phyloP scores from a whole-genome alignment of 2,888 invertebrate species.

The Tetragnatha montana region DNA sequence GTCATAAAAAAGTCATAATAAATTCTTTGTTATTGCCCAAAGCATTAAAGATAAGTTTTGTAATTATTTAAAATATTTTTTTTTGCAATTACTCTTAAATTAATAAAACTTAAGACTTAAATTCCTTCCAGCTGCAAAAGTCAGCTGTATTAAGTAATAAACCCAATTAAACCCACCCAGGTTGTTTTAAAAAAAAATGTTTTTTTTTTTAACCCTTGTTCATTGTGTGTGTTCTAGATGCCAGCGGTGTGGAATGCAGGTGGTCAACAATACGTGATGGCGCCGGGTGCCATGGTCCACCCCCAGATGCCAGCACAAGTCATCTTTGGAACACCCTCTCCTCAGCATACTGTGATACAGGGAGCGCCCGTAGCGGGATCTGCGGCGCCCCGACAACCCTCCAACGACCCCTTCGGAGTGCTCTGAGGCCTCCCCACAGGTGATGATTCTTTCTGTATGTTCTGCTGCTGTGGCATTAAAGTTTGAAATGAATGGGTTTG shows the following conservation, averaged over 20 bases:
- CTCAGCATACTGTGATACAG: conserved; percentile 69
- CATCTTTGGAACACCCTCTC: conserved; percentile 59
- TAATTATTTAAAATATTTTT: too few species aligned
- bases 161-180: too few species aligned
- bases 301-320: conserved; percentile 54
- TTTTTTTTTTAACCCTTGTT: too few species aligned
- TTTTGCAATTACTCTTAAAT: too few species aligned
- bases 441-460: not conserved
- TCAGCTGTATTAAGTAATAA: too few species aligned
- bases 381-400: conserved; percentile 37
- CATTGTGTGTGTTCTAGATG: conserved; percentile 27
- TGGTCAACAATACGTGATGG: conserved; percentile 15
- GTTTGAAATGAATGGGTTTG: not conserved
- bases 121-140: too few species aligned
- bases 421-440: conserved; percentile 20
- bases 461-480: not conserved
- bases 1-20: too few species aligned
- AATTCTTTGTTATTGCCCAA: too few species aligned
- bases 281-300: conserved; percentile 45
- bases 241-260: conserved; percentile 53
- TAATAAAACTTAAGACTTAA: too few species aligned
- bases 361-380: conserved; percentile 62
- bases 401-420: conserved; percentile 69
- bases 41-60: too few species aligned
- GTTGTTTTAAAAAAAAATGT: too few species aligned